Percentiles rank a stretch among this genome's conserved stretches.
phyloP scores from a whole-genome alignment of 2,888 invertebrate species.

The Thelaira solivaga region DNA sequence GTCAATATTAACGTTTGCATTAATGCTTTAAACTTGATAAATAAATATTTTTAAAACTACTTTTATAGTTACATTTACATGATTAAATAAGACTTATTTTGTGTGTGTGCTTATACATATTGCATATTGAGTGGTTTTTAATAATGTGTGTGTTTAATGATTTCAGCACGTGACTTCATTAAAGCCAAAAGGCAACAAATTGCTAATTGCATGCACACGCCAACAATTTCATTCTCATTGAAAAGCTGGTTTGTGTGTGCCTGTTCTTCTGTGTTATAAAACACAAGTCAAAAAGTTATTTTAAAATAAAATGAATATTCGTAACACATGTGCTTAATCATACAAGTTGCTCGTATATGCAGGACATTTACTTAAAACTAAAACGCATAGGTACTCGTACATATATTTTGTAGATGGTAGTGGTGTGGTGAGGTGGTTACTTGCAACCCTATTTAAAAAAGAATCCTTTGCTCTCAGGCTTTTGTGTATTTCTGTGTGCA shows the following conservation, averaged over 20 bases:
- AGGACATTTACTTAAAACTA: constrained; percentile 23
- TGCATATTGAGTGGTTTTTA: no score
- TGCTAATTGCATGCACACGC: constrained; percentile 35
- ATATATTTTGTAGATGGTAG: no score
- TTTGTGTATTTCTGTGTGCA: not conserved
- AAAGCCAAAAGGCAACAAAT: constrained; percentile 22
- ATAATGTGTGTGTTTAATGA: constrained; percentile 17
- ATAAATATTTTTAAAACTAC: no score
- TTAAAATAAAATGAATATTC: constrained; percentile 3
- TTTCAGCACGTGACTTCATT: constrained; percentile 50
- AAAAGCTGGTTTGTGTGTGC: constrained; percentile 15
- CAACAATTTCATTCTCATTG: constrained; percentile 11
- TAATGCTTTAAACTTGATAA: no score
- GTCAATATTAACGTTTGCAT: no score
- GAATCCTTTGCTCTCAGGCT: constrained; percentile 17
- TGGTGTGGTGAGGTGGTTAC: not conserved
- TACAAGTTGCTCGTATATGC: not conserved
- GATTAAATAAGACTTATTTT: no score
- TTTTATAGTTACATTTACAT: no score
- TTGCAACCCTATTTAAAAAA: constrained; percentile 14
- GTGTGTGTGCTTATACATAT: no score
- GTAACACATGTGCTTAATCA: constrained; percentile 6
- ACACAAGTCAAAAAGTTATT: constrained; percentile 38
- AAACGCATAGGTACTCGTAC: not conserved
- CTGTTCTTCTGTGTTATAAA: not conserved